Conservation (phyloP, 2,797 vertebrate species). For the Microctenopoma lineatum region DNA sequence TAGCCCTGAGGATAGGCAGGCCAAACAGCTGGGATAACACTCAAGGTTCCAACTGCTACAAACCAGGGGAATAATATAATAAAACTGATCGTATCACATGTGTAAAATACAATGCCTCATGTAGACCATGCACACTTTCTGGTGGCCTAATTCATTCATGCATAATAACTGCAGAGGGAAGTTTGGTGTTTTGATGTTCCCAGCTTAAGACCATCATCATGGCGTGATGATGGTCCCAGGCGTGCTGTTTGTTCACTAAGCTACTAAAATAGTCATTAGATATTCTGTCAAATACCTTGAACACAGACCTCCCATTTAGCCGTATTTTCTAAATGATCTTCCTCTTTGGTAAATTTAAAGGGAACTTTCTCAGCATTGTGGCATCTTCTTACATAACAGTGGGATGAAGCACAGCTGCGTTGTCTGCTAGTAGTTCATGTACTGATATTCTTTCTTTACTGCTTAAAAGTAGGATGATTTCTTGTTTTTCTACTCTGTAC, state of each 20-base stretch:
- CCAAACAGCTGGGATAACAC: constrained; percentile 72
- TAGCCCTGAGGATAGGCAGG: constrained; percentile 66
- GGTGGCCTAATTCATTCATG: constrained; percentile 10
- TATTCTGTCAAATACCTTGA: background rate
- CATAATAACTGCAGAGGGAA: too few species aligned
- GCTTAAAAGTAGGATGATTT: background rate
- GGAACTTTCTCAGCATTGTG: too few species aligned
- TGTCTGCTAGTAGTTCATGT: too few species aligned
- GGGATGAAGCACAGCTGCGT: too few species aligned
- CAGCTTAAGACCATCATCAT: too few species aligned
- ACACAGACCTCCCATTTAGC: background rate
- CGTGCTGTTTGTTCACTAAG: constrained; percentile 21
- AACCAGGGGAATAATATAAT: constrained; percentile 46
- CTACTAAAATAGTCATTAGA: background rate
- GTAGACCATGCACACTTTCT: constrained; percentile 1
- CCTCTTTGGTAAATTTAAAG: too few species aligned
- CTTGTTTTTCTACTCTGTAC: too few species aligned
- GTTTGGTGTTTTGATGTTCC: too few species aligned
- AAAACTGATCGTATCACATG: constrained; percentile 23
- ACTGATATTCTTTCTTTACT: background rate
- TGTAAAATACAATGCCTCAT: constrained; percentile 12
- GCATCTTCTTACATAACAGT: too few species aligned
- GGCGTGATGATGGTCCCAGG: too few species aligned
- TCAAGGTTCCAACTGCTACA: constrained; percentile 49
- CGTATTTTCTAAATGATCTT: too few species aligned